Base-by-base conservation (phyloP, 92 coral and sea anemone genomes). In the Galaxea fascicularis region DNA sequence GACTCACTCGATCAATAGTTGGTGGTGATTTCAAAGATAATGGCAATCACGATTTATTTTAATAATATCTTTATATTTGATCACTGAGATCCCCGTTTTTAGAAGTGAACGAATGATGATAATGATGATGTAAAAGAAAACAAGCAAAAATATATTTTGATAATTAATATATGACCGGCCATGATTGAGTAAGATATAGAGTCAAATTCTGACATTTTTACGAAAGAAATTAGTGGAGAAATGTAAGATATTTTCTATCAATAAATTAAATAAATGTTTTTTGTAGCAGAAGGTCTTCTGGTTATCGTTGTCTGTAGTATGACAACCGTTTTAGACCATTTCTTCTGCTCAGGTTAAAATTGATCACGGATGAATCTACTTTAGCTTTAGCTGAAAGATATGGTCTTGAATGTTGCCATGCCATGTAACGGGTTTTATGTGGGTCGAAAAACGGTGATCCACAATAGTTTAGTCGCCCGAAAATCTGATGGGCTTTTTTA, bases 361-460 rank as follows among this genome's bases (percentile, higher is more conserved):
- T 85, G 74, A 52, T 21, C 14, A 5, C 54, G 59, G 58, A 41
- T 51, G 70, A 35, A 28, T 84, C 71, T 25, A n/a, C 60, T 74
- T 62, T 64, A 71, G 77, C 73, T 79, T 69, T 66, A 81, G 78
- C 86, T 81, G 86, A 89, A 94, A 93, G 92, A 87, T 91, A 92
- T 94, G 98, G 98, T 94, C 98, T 94, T 94, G 93, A 94, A 94
- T 94, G 98, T 92, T 94, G 92, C 86, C 94, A 89, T 91, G 78
- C 71, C 3, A 4, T 30, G 29, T 30, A 0, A 1, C 17, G 27
- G 9, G 27, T 10, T 8, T 14, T 39, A 8, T 7, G 41, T 77
- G 1, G 7, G 21, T 35, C 39, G 44, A 8, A 59, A 15, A 59
- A 31, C 7, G n/a, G 17, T 20, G 12, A 20, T 17, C 24, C 53